These are phyloP conservation scores for Cydia fagiglandana DNA, from an alignment of 1,140 invertebrate genomes.

Conservation along the genomic window DNA sequence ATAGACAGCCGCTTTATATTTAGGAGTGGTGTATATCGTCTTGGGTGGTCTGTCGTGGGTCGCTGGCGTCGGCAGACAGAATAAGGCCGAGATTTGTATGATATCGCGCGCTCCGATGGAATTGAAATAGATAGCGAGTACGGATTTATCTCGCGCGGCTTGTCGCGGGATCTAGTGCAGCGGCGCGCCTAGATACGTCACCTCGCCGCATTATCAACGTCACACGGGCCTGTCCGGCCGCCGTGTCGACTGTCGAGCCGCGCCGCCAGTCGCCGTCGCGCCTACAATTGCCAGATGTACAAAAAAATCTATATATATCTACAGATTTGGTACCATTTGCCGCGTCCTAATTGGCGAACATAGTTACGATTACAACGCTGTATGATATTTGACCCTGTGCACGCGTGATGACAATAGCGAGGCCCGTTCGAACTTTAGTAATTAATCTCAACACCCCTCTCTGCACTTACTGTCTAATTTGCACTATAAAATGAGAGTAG, in stretches of 20 bases:
- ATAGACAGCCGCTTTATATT: conserved; percentile 58
- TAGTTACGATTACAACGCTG: too few relatives aligned
- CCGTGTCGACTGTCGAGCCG: conserved; percentile 32
- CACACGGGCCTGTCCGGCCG: conserved; percentile 41
- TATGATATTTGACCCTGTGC: too few relatives aligned
- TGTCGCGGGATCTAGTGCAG: conserved; percentile 62
- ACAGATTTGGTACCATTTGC: background rate
- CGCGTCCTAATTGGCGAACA: too few relatives aligned
- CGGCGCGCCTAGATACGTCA: conserved; percentile 65
- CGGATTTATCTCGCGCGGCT: conserved; percentile 67
- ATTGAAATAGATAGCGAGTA: conserved; percentile 70
- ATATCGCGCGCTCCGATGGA: conserved; percentile 66
- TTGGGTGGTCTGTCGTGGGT: conserved; percentile 69
- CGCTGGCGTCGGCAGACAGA: conserved; percentile 54
- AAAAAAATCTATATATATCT: background rate
- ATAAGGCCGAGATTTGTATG: conserved; percentile 72
- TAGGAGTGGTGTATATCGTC: conserved; percentile 60
- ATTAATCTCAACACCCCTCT: too few relatives aligned
- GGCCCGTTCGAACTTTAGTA: too few relatives aligned
- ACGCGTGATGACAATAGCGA: too few relatives aligned
- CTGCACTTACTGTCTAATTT: too few relatives aligned
- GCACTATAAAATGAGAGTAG: too few relatives aligned
- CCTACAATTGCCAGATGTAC: background rate
- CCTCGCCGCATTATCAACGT: conserved; percentile 54
- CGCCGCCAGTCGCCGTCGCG: conserved; percentile 27